phyloP scores from a whole-genome alignment of 2,797 vertebrate genomes.

The Clarias laeviceps region DNA sequence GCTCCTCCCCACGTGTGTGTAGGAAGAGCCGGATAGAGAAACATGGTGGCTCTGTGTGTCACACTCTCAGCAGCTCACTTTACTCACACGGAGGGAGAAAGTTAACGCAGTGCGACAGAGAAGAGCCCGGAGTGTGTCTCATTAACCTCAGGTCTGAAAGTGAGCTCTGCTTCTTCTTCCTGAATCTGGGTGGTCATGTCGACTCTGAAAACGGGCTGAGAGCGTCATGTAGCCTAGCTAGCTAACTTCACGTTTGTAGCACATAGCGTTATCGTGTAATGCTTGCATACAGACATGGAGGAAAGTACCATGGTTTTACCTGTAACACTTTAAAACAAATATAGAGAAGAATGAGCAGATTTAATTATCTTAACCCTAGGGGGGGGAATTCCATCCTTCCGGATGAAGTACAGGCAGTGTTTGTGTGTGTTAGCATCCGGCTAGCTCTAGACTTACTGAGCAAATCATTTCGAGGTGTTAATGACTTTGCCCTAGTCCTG shows the following conservation, averaged over 20 bases:
- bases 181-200: neutral
- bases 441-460: neutral
- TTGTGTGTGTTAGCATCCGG: neutral
- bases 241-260: slow-evolving; percentile 8
- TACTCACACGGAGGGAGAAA: neutral
- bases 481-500: neutral
- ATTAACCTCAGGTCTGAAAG: slow-evolving; percentile 7
- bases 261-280: neutral
- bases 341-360: neutral
- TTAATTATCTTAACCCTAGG: neutral
- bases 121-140: neutral
- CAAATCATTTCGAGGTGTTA: neutral
- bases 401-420: neutral
- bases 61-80: neutral
- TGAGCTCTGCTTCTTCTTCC: neutral
- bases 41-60: slow-evolving; percentile 34
- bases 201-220: slow-evolving; percentile 13
- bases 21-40: slow-evolving; percentile 32
- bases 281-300: neutral
- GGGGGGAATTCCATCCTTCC: too few relatives aligned
- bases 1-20: slow-evolving; percentile 58
- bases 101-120: neutral
- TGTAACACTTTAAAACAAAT: neutral
- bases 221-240: slow-evolving; percentile 11
- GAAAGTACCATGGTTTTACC: neutral